phyloP scores from a whole-genome alignment of 1,140 invertebrate species.

The Leptinotarsa defecta region DNA sequence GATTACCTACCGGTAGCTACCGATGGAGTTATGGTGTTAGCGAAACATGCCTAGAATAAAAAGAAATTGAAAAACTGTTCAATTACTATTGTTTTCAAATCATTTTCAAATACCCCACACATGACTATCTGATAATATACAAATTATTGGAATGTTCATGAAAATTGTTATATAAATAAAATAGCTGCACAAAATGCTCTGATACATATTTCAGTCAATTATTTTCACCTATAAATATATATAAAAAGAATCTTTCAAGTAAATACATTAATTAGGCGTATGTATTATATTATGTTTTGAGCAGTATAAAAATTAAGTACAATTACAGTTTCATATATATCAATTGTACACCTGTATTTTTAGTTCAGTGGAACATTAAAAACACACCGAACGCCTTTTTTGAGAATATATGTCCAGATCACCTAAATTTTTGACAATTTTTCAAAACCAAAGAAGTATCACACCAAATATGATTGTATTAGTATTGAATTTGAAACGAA shows the following conservation, averaged over 20 bases:
- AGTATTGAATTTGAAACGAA: not conserved
- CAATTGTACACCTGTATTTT: conserved; percentile 28
- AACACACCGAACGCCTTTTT: conserved; percentile 12
- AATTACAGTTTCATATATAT: conserved; percentile 26
- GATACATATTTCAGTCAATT: conserved; percentile 28
- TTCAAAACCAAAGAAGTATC: conserved; percentile 24
- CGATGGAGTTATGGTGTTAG: too few relatives aligned
- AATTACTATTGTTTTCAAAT: not conserved
- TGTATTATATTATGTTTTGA: conserved; percentile 29
- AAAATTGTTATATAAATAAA: conserved; percentile 20
- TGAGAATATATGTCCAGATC: conserved; percentile 17
- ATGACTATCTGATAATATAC: conserved; percentile 15
- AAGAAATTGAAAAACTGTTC: too few relatives aligned
- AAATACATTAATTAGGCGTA: conserved; percentile 30
- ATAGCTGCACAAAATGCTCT: conserved; percentile 19
- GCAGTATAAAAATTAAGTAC: conserved; percentile 34
- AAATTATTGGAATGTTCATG: conserved; percentile 26
- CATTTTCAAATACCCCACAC: not conserved
- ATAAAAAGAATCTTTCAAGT: conserved; percentile 30
- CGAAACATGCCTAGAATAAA: too few relatives aligned
- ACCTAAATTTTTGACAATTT: conserved; percentile 9
- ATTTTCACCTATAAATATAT: conserved; percentile 31
- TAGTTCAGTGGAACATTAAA: conserved; percentile 18
- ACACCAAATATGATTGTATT: conserved; percentile 28
- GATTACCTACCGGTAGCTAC: too few relatives aligned